Percentiles rank a stretch among this genome's conserved stretches.
phyloP scores from a whole-genome alignment of 1,140 invertebrate species.

The Lordiphosa stackelbergi region DNA sequence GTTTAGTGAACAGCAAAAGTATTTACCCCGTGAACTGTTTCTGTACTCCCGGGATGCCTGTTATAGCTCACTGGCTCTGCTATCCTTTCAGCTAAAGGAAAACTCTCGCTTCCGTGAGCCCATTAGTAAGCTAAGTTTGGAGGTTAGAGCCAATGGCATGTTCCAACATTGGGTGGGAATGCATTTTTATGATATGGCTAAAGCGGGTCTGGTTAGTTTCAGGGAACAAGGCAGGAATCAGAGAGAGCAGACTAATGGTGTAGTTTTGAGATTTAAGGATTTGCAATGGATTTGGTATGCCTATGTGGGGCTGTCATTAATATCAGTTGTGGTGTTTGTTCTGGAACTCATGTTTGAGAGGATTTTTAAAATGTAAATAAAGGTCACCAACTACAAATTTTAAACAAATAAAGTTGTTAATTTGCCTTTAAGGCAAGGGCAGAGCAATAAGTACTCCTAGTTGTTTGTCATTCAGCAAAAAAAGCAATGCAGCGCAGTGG shows the following conservation, averaged over 20 bases:
- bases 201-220: constrained; percentile 37
- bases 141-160: constrained; percentile 40
- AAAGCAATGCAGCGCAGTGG: too few species aligned
- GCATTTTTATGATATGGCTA: constrained; percentile 56
- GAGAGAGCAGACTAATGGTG: not conserved
- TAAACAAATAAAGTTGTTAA: too few species aligned
- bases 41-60: constrained; percentile 57
- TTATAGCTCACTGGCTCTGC: constrained; percentile 21
- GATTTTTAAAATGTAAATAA: not conserved
- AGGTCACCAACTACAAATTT: not conserved
- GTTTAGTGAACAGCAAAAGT: constrained; percentile 52
- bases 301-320: constrained; percentile 11
- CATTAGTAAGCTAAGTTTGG: constrained; percentile 41
- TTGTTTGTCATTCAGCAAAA: too few species aligned
- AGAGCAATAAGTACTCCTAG: too few species aligned
- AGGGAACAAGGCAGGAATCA: constrained; percentile 24
- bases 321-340: constrained; percentile 3
- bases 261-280: constrained; percentile 11
- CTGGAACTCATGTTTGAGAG: constrained; percentile 19
- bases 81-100: constrained; percentile 34
- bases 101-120: constrained; percentile 41
- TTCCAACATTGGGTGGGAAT: constrained; percentile 48
- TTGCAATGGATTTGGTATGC: constrained; percentile 36
- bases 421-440: too few species aligned
- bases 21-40: constrained; percentile 43